Conservation (phyloP, 2,113 vertebrate genomes). For the Apodemus sylvaticus region DNA sequence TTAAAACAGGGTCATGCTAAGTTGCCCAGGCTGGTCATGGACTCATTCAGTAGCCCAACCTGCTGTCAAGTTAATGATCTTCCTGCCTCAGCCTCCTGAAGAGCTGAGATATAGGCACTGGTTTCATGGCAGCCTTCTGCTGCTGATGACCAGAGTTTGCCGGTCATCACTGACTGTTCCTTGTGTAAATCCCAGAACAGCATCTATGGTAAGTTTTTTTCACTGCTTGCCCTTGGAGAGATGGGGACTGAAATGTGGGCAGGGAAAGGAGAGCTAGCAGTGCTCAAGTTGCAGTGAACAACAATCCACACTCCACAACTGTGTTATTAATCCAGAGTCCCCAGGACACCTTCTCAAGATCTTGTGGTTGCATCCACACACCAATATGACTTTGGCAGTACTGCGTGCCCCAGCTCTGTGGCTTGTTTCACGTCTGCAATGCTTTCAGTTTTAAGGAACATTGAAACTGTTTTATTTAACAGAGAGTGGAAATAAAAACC, state of each 20-base stretch:
- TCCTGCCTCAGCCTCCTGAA: not conserved
- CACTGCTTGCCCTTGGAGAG: not conserved
- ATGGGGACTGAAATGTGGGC: not conserved
- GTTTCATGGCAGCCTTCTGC: not conserved
- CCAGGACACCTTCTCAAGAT: not conserved
- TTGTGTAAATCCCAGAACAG: not conserved
- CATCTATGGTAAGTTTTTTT: not conserved
- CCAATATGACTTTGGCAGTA: not conserved
- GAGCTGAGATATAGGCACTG: not conserved
- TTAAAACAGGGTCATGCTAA: not conserved
- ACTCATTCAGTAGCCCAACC: not conserved
- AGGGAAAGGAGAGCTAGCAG: not conserved
- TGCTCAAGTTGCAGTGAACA: not conserved
- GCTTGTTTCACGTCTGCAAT: not conserved
- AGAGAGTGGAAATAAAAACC: not conserved
- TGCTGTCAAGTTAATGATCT: not conserved
- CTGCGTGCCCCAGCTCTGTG: not conserved
- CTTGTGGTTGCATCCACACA: not conserved
- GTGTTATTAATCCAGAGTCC: not conserved
- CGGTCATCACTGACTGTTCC: not conserved
- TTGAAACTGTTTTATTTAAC: conserved; percentile 30
- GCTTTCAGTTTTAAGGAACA: not conserved
- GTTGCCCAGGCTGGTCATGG: not conserved
- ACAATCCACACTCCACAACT: no score
- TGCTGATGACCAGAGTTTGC: not conserved